Evolutionary conservation across 2,888 invertebrate species (phyloP), one percentile per base, ranked within the genome.

Genomic region (Cephus nigrinus): DNA sequence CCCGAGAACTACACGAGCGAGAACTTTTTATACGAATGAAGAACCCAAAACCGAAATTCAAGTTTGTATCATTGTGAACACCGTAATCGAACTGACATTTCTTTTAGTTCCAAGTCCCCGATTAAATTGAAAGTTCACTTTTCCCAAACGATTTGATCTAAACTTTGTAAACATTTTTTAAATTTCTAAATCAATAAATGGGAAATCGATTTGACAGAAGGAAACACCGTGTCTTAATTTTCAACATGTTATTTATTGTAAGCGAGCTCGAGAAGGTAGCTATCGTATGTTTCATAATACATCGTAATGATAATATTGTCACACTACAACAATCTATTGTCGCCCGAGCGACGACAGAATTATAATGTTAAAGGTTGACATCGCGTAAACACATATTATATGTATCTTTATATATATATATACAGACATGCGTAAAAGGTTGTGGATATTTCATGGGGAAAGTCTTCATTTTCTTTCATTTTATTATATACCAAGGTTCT

Each of bases 181-280:
- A 55, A 9, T 23, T 9, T 55, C 9, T 23, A 23, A 55, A 55
- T 55, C 2, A 23, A 23, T 9, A 23, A 9, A 55, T 9, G 55
- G 55, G 55, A 55, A 23, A 55, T 23, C 23, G 23, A 55, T 9
- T 23, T 23, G 23, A 55, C 2, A 23, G 1, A 55, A 55, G 55
- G 23, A 55, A 23, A 55, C 23, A 23, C 23, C 55, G 55, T 55
- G 23, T 71, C 31, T 78, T 83, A 84, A 86, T 88, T 90, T 90
- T 85, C 86, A 88, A 88, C 86, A 84, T 89, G 87, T 89, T 90
- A 90, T 89, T 90, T 90, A 90, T 90, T 91, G 88, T 87, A 91
- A 91, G 90, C 90, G 88, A 89, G 89, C 87, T 90, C 88, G 87
- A 90, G 86, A 88, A 89, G 84, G 88, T 89, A 90, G 88, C 89